Evolutionary conservation across 30 jellyfish, hydroid and myxozoan species (phyloP), one percentile per base, ranked within the genome.

Genomic region (Nemopilema nomurai): DNA sequence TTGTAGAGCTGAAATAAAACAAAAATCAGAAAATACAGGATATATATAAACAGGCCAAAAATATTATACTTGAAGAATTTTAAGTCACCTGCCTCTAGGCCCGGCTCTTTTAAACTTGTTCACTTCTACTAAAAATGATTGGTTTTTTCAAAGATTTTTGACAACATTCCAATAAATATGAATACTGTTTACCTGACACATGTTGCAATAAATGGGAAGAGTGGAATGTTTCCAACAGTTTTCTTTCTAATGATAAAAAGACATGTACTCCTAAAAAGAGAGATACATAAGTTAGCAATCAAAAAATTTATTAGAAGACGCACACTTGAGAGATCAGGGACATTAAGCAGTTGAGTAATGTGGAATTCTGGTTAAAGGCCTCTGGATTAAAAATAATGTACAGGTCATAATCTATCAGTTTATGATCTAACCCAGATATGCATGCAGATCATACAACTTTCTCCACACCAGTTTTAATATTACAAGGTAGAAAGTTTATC

Each of bases 161-260:
- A 19, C 29, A 25, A n/a, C n/a, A n/a, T n/a, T n/a, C n/a, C 27
- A 7, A 18, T 19, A n/a, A 17, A 0, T 6, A 22, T 13, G 31
- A 71, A 49, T 18, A 71, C 0, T 9, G 26, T 22, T 18, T 76
- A 89, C 96, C 92, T 89, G 65, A 89, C 90, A 81, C 85, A 72
- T 0, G 96, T 81, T 21, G 96, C 89, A 0, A 89, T 75, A 64
- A 79, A 89, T 16, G 96, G 96, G 53, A 89, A 89, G n/a, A 89
- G 51, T 1, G 92, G 86, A 29, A 89, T 73, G 17, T 74, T 28
- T 0, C 96, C 96, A 71, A 81, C 86, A 31, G 79, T 68, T 52
- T 81, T 74, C 63, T 81, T 89, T 23, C 51, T 81, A 24, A 87
- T 74, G n/a, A 84, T 84, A 76, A 52, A 49, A 66, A 84, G 32